Evolutionary conservation across 2,888 invertebrate species (phyloP).

Genomic region (Didymodactylos carnosus): DNA sequence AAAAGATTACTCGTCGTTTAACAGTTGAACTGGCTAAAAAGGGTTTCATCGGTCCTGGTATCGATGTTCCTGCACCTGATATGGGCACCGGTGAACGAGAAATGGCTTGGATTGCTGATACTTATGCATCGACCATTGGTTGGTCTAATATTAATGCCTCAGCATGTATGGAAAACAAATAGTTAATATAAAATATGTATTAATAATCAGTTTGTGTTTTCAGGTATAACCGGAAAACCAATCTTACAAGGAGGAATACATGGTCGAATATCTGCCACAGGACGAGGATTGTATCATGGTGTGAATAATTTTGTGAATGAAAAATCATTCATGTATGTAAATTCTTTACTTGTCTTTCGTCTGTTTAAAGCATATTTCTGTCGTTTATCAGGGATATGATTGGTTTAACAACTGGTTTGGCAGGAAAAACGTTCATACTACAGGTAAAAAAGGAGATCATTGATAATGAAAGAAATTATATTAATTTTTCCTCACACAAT

Average conservation of each 20-base stretch:
- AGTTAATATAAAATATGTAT: too few relatives aligned
- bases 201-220: too few relatives aligned
- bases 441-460: too few relatives aligned
- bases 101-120: constrained; percentile 84
- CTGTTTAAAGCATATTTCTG: too few relatives aligned
- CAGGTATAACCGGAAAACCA: constrained; percentile 92
- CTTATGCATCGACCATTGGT: constrained; percentile 75
- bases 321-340: constrained; percentile 81
- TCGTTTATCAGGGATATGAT: too few relatives aligned
- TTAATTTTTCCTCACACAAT: background rate
- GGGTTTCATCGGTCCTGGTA: constrained; percentile 80
- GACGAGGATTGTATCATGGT: constrained; percentile 57
- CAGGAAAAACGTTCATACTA: constrained; percentile 80
- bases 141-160: constrained; percentile 78
- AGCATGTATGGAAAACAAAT: too few relatives aligned
- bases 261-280: constrained; percentile 86
- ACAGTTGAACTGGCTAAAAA: constrained; percentile 88
- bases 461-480: too few relatives aligned
- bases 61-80: constrained; percentile 98
- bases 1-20: constrained; percentile 79
- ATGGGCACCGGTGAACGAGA: constrained; percentile 92
- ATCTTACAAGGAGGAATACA: constrained; percentile 89
- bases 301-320: constrained; percentile 81
- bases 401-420: constrained; percentile 77
- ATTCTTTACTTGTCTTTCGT: too few relatives aligned